Conservation (phyloP, 2,888 invertebrate genomes). For the Patella caerulea region DNA sequence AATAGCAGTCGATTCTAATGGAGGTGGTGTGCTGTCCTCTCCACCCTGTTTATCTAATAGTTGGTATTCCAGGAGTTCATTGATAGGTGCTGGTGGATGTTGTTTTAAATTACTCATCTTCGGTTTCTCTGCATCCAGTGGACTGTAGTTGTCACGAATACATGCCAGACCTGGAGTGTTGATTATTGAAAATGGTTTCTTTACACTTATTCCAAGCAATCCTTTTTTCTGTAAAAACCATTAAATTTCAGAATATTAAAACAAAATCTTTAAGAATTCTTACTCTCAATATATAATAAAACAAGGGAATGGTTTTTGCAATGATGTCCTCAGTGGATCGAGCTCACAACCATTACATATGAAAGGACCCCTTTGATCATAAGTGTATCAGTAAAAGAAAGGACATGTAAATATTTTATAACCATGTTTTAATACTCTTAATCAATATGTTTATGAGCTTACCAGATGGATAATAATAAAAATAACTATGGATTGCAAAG, state of each 20-base stretch:
- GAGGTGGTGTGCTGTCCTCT: conserved; percentile 12
- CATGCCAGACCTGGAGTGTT: conserved; percentile 57
- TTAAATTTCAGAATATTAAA: neutral
- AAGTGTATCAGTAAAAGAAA: too few species aligned
- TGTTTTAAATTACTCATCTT: conserved; percentile 13
- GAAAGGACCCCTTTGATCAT: too few species aligned
- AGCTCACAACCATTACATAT: too few species aligned
- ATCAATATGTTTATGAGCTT: too few species aligned
- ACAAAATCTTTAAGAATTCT: too few species aligned
- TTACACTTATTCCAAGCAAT: conserved; percentile 47
- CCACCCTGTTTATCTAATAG: neutral
- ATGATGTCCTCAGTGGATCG: too few species aligned
- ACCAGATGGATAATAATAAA: too few species aligned
- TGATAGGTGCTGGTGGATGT: neutral
- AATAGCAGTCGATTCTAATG: neutral
- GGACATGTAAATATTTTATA: too few species aligned
- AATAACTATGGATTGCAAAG: too few species aligned
- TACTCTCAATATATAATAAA: too few species aligned
- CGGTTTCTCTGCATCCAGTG: conserved; percentile 38
- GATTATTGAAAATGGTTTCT: conserved; percentile 53
- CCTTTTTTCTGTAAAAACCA: conserved; percentile 49
- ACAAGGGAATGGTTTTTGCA: too few species aligned
- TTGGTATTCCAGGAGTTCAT: neutral
- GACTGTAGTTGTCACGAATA: conserved; percentile 57
- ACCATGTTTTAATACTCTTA: too few species aligned